Conservation (phyloP, 1,140 invertebrate species). For the Euglossa dilemma region DNA sequence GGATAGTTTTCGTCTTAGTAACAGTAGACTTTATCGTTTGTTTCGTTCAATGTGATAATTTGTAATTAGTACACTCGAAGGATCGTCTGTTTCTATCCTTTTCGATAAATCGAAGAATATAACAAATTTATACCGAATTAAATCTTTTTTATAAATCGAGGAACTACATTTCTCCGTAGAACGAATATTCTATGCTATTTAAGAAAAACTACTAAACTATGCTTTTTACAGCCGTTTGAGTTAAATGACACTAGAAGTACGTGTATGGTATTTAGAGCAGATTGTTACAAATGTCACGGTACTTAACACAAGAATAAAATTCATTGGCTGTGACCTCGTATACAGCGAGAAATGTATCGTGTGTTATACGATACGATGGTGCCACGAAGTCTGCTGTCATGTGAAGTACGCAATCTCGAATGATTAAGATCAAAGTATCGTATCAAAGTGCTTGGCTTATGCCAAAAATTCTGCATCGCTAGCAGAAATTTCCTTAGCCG, state of each 20-base stretch:
- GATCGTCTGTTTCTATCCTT: too few species aligned
- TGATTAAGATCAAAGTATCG: neutral
- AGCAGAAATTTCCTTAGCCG: neutral
- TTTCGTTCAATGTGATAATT: too few species aligned
- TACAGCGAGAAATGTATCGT: neutral
- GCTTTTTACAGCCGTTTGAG: too few species aligned
- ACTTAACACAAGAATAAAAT: conserved; percentile 8
- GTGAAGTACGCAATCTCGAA: neutral
- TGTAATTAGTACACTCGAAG: too few species aligned
- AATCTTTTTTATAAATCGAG: too few species aligned
- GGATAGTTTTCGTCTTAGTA: too few species aligned
- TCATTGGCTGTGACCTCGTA: conserved; percentile 14
- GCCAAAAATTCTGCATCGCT: neutral
- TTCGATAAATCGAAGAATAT: too few species aligned
- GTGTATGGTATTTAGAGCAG: neutral
- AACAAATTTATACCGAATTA: too few species aligned
- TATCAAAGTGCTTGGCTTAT: neutral
- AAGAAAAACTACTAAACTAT: too few species aligned
- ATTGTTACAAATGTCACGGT: neutral
- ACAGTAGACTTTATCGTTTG: too few species aligned
- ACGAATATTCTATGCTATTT: too few species aligned
- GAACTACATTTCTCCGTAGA: too few species aligned
- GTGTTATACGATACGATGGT: conserved; percentile 10
- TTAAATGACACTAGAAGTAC: neutral
- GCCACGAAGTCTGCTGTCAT: conserved; percentile 26